Percentiles rank a stretch among this genome's conserved stretches.
phyloP scores from a whole-genome alignment of 2,113 vertebrate species.

The Erpornis zantholeuca region DNA sequence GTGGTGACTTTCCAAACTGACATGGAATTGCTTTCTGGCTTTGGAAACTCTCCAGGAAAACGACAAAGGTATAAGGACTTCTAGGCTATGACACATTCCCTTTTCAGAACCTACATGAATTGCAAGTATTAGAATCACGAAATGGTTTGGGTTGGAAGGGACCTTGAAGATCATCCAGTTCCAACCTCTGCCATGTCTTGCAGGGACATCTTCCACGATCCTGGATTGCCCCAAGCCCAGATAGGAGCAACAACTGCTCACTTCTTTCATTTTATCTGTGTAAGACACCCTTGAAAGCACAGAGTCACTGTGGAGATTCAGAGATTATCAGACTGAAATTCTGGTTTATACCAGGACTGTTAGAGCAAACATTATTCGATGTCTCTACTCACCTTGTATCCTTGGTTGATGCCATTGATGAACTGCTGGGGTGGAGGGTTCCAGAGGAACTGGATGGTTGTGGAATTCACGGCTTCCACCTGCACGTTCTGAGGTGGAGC shows the following conservation, averaged over 20 bases:
- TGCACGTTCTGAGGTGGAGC: constrained; percentile 91
- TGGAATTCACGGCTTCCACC: constrained; percentile 86
- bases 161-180: not conserved
- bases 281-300: not conserved
- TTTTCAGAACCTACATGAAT: not conserved
- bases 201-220: not conserved
- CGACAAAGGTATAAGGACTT: not conserved
- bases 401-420: constrained; percentile 96
- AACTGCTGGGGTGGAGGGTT: constrained; percentile 94
- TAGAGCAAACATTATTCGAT: too few species aligned
- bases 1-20: not conserved
- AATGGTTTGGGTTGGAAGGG: not conserved
- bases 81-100: not conserved
- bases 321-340: not conserved
- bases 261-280: accelerated
- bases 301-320: not conserved
- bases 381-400: constrained; percentile 85
- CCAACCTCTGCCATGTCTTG: not conserved
- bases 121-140: not conserved
- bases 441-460: constrained; percentile 89
- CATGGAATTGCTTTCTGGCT: not conserved
- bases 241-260: not conserved
- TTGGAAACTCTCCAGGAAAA: constrained; percentile 6
- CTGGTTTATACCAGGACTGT: not conserved
- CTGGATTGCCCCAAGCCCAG: not conserved